A percentile compares a stretch with the other conserved stretches of the same genome.
Conservation (phyloP, 2,797 vertebrate genomes). For the Danio kyathit region DNA sequence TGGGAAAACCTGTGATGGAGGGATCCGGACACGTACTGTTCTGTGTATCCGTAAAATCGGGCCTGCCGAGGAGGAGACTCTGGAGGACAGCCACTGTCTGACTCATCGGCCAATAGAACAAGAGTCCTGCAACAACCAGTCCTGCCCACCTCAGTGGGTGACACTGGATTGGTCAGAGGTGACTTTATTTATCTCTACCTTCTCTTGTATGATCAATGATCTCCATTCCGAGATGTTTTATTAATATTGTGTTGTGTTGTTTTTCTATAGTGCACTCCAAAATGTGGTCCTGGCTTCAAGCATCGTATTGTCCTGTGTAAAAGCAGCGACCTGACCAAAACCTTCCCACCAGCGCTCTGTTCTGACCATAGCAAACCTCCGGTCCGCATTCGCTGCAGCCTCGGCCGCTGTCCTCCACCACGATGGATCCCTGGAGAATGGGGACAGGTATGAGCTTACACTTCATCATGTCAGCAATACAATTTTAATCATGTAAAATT, state of each 20-base stretch:
- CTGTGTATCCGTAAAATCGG: slow-evolving; percentile 93
- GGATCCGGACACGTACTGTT: slow-evolving; percentile 88
- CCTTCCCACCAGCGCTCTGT: slow-evolving; percentile 89
- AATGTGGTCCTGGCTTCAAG: slow-evolving; percentile 96
- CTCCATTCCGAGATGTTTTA: not conserved
- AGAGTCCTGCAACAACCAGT: slow-evolving; percentile 96
- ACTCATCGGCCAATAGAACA: slow-evolving; percentile 93
- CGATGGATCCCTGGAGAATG: slow-evolving; percentile 97
- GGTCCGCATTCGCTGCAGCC: slow-evolving; percentile 91
- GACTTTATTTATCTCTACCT: not conserved
- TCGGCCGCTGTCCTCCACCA: slow-evolving; percentile 94
- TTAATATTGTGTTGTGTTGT: slow-evolving; percentile 35
- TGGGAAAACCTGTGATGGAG: slow-evolving; percentile 95
- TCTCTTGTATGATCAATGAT: not conserved
- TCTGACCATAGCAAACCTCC: slow-evolving; percentile 91
- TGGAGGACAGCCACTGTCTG: slow-evolving; percentile 90
- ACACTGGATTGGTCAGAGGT: slow-evolving; percentile 99
- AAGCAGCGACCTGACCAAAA: slow-evolving; percentile 94
- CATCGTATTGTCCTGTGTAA: slow-evolving; percentile 97
- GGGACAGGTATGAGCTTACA: slow-evolving; percentile 87
- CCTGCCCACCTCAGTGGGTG: slow-evolving; percentile 97
- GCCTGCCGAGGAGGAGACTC: slow-evolving; percentile 92
- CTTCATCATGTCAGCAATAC: too few species aligned
- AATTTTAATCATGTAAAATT: too few species aligned
- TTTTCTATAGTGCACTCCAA: slow-evolving; percentile 89